Base-by-base conservation (phyloP, 2,113 vertebrate species). In the Cinclus mexicanus region DNA sequence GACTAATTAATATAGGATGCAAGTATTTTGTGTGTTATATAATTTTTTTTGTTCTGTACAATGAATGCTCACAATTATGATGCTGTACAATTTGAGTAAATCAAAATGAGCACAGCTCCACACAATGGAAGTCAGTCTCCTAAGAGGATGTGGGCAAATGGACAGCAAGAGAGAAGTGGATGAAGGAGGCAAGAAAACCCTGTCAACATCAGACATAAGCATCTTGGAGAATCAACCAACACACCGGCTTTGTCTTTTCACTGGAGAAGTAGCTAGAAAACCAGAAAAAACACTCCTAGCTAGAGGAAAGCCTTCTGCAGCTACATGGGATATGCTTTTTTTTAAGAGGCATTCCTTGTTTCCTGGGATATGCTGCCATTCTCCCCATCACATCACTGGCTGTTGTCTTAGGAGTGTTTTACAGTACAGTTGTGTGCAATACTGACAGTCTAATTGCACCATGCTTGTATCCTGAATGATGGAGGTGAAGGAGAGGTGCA, bases 261-360 rank as follows among this genome's bases (percentile, higher is more conserved):
- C 7, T 15, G 47, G 7, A 57, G 33, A 16, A 87, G 47, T 21
- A 50, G 10, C 19, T 37, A 53, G 28, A 82, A 89, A 95, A 61
- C 4, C 2, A 64, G 46, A 69, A 52, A 57, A 83, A 76, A 24
- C 23, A 56, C 24, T 72, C 29, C 25, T 24, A 89, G 41, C 14
- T 42, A 46, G 46, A 79, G 16, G 9, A 71, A 53, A 33, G 3
- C 12, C 46, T 78, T 21, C 33, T 56, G 37, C 25, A 64, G 37
- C n/a, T 65, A 12, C 11, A 25, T 1, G 2, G 46, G 8, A 33
- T 1, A 12, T 4, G 7, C 1, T 64, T 18, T 52, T 3, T 52
- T 3, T 1, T 57, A 61, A 25, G n/a, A 60, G 8, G 6, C 3
- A 33, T 33, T 83, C 55, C 11, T 26, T 88, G 14, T 77, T 90